Base-by-base conservation (phyloP, 2,888 invertebrate genomes). In the Drosophila kambysellisi region DNA sequence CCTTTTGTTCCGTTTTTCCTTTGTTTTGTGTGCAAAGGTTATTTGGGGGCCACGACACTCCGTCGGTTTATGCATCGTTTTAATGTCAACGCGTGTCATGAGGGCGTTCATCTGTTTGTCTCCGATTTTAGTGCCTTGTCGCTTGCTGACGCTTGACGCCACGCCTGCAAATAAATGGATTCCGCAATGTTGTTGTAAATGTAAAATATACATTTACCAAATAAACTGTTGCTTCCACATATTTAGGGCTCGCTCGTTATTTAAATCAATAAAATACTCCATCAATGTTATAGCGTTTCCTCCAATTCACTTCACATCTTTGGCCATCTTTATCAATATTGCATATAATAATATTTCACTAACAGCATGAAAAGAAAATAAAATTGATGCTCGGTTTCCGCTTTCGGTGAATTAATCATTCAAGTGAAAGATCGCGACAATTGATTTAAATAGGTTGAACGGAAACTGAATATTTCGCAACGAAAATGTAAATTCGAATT, bases 1-100 rank as follows among this genome's bases (percentile, higher is more conserved):
- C 41, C 57, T 20, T 69, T 72, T 62, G 58, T 57, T 35, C 33
- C 32, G 33, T 46, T 48, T 53, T 39, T n/a, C 17, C 4, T 58
- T 25, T 70, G 54, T 48, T 46, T 64, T 59, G 60, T 56, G 64
- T 41, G 71, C 25, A 54, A 12, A 46, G 1, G 46, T 41, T 61
- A 43, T 67, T 62, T 67, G 39, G 39, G 6, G 58, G 43, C 43
- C 39, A 20, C 25, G 67, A 71, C 70, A 70, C 70, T 75, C 70
- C 39, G 59, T 32, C 46, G 37, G 57, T 77, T 85, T 85, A 82
- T 85, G 74, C 59, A 60, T 76, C 59, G 67, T 64, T 83, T 89
- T 77, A 83, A 83, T 86, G 87, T 81, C 78, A 65, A 76, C 58
- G 86, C 83, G 81, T 83, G 83, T 67, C 74, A 63, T 51, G 61